Conservation (phyloP, 2,113 vertebrate species). For the Pipa parva region DNA sequence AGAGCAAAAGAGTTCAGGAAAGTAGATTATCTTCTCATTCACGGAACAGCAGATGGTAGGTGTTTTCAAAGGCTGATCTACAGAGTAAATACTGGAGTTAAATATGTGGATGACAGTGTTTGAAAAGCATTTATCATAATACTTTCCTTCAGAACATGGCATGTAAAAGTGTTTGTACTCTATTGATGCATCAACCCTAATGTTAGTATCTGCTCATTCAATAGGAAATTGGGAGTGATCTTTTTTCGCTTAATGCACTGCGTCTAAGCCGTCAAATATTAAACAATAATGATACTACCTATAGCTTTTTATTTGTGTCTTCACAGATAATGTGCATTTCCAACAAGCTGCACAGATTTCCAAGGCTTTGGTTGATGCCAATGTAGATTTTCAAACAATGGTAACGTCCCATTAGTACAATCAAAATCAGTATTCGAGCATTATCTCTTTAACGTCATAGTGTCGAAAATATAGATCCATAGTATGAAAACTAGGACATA, state of each 20-base stretch:
- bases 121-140: constrained; percentile 70
- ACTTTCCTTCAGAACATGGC: constrained; percentile 60
- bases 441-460: no score
- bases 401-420: constrained; percentile 57
- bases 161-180: constrained; percentile 60
- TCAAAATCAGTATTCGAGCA: no score
- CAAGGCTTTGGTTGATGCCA: constrained; percentile 87
- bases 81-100: constrained; percentile 66
- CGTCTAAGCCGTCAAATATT: constrained; percentile 59
- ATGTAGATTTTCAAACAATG: constrained; percentile 96
- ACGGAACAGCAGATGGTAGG: constrained; percentile 97
- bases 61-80: constrained; percentile 61
- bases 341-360: constrained; percentile 97
- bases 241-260: constrained; percentile 59
- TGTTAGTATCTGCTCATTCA: constrained; percentile 63
- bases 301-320: constrained; percentile 43
- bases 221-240: constrained; percentile 63
- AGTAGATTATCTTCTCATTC: constrained; percentile 89
- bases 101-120: constrained; percentile 68
- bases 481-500: no score
- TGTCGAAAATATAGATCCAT: no score
- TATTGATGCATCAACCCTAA: constrained; percentile 56
- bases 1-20: constrained; percentile 89
- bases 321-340: constrained; percentile 97
- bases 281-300: constrained; percentile 46